These are phyloP conservation scores for Xyliphius kryptos DNA, from an alignment of 2,113 vertebrate species.

Conservation along the genomic window DNA sequence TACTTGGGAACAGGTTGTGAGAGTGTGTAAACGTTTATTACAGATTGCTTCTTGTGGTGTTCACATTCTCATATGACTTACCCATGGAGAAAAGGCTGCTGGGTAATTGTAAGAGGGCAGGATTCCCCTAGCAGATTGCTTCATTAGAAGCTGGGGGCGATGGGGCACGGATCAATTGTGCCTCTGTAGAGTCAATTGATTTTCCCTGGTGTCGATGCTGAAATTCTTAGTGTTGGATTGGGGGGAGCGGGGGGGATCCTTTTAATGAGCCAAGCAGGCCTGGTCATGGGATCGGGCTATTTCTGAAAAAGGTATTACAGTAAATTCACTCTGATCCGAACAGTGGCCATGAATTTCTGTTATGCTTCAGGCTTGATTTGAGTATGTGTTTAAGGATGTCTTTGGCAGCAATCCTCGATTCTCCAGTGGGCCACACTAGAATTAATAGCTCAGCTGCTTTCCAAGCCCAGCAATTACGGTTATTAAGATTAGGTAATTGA, in stretches of 20 bases:
- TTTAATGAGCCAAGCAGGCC: conserved; percentile 35
- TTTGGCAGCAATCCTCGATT: conserved; percentile 35
- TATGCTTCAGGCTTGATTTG: conserved; percentile 24
- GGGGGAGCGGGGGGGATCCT: conserved; percentile 13
- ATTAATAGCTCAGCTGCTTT: conserved; percentile 50
- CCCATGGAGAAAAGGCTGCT: conserved; percentile 24
- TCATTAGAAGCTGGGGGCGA: conserved; percentile 40
- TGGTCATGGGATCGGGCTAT: neutral
- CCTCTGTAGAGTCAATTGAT: conserved; percentile 40
- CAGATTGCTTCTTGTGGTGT: conserved; percentile 24
- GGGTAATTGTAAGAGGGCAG: conserved; percentile 42
- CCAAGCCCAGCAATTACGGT: conserved; percentile 42
- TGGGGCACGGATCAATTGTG: conserved; percentile 39
- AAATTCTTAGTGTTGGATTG: neutral
- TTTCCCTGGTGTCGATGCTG: conserved; percentile 10
- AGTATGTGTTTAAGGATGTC: conserved; percentile 31
- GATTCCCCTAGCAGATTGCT: conserved; percentile 43
- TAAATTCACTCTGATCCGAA: conserved; percentile 1
- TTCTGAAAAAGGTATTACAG: conserved; percentile 16
- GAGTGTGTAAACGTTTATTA: conserved; percentile 19
- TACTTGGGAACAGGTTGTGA: conserved; percentile 21
- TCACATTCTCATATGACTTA: conserved; percentile 28
- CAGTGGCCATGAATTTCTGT: conserved; percentile 18
- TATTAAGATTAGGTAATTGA: conserved; percentile 50
- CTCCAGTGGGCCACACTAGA: conserved; percentile 42